A percentile compares a stretch with the other conserved stretches of the same genome.
phyloP scores from a whole-genome alignment of 1,140 invertebrate genomes.

The Macrotrachela quadricornifera region DNA sequence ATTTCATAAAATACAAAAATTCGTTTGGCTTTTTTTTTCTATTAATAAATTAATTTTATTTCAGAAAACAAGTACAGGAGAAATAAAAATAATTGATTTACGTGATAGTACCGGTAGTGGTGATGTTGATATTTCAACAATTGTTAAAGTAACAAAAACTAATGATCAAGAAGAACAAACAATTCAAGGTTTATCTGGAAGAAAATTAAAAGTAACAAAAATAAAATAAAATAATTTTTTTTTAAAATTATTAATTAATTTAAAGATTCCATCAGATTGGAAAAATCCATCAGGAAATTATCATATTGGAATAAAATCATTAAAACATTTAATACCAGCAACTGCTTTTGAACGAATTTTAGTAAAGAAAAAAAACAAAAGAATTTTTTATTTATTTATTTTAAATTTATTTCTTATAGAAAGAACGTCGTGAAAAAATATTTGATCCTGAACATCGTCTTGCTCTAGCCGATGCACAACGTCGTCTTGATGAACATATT shows the following conservation, averaged over 20 bases:
- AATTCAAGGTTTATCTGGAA: constrained; percentile 62
- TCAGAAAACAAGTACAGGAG: constrained; percentile 61
- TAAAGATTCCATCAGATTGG: constrained; percentile 61
- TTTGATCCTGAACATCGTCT: constrained; percentile 65
- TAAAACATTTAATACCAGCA: constrained; percentile 41
- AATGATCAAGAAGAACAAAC: constrained; percentile 40
- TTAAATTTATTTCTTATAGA: no score
- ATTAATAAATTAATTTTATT: background rate
- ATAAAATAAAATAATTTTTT: background rate
- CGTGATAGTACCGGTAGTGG: constrained; percentile 83
- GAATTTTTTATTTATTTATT: background rate
- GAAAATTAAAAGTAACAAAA: constrained; percentile 51
- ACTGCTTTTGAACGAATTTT: background rate
- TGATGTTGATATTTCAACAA: constrained; percentile 65
- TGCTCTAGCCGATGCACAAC: constrained; percentile 47
- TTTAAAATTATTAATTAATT: no score
- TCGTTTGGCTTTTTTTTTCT: background rate
- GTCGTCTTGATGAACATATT: constrained; percentile 42
- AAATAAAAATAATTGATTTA: constrained; percentile 75
- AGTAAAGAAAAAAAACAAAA: constrained; percentile 2
- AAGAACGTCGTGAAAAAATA: constrained; percentile 36
- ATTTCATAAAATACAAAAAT: background rate
- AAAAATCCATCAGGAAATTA: constrained; percentile 57
- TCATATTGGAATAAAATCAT: constrained; percentile 59
- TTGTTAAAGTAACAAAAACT: constrained; percentile 43